Base-by-base conservation (phyloP, 2,113 vertebrate genomes). In the Cavia aperea region DNA sequence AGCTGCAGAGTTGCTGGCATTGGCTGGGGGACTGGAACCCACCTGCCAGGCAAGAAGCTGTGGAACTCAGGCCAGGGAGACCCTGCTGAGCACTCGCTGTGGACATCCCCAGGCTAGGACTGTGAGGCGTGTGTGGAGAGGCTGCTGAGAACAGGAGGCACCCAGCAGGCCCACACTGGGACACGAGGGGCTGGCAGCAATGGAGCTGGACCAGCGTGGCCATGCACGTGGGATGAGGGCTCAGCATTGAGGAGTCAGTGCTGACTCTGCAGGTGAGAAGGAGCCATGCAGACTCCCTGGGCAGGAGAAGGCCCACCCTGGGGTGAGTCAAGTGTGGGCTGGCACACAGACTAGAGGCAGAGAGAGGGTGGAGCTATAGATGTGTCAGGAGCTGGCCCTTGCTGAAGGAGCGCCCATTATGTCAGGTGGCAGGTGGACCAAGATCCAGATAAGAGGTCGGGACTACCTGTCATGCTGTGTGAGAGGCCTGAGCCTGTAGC, bases 171-270 rank as follows among this genome's bases (percentile, higher is more conserved):
- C 72, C 72, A 46, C 39, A 75, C 39, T 43, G 39, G 72, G 72
- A 46, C 72, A 46, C 0, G 5, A 72, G 4, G 10, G 70, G 21
- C 70, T 72, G 70, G 8, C 23, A 23, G 7, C 2, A 18, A 4
- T 12, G 84, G 51, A 49, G 49, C 16, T 23, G 62, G 29, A 13
- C 49, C 77, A 36, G 58, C 51, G 2, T 0, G 4, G 31, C 14
- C 5, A 19, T 13, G 23, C 13, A 19, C n/a, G 21, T 9, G 2
- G 43, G 56, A 4, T n/a, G 6, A 23, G n/a, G 46, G 26, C 19
- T 29, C 33, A 26, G 2, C 5, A 1, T 12, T 2, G 1, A 49
- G 21, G 1, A 49, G 12, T 29, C 31, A 1, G 10, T 31, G 14
- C 26, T 10, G 49, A 26, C 26, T 60, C 39, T 11, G 73, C 24